Percentiles rank a stretch among this genome's conserved stretches.
Conservation (phyloP, 2,888 invertebrate genomes). For the Pantelozetes paolii region DNA sequence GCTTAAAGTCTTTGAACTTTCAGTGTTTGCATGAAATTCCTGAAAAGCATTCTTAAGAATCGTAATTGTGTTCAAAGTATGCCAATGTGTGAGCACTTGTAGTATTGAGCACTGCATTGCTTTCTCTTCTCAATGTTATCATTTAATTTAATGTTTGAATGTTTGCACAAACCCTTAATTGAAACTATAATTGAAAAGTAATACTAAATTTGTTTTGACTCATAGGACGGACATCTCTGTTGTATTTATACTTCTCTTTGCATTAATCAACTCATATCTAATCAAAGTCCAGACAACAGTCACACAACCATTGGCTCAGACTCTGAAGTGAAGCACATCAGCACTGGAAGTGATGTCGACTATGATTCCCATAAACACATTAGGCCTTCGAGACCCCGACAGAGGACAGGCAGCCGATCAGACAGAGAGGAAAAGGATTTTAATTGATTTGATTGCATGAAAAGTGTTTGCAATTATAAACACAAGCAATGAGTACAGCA, state of each 20-base stretch:
- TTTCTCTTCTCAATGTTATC: background rate
- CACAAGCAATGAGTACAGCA: background rate
- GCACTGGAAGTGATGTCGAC: background rate
- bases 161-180: too few species aligned
- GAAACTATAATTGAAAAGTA: background rate
- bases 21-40: background rate
- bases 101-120: slow-evolving; percentile 5
- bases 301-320: background rate
- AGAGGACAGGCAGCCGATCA: background rate
- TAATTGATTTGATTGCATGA: background rate
- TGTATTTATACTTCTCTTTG: slow-evolving; percentile 4
- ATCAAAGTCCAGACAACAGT: background rate
- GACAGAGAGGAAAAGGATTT: background rate
- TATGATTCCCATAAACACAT: too few species aligned
- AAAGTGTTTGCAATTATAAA: background rate
- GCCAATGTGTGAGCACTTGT: background rate
- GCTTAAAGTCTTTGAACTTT: background rate
- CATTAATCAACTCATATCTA: slow-evolving; percentile 13
- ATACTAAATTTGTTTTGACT: background rate
- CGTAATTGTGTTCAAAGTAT: background rate
- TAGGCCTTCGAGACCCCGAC: background rate
- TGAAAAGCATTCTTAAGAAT: background rate
- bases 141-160: background rate
- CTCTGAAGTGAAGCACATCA: background rate
- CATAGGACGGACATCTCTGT: background rate